A percentile compares a stretch with the other conserved stretches of the same genome.
These are phyloP conservation scores for Micromesistius poutassou DNA, from an alignment of 2,797 vertebrate genomes.

Conservation along the genomic window DNA sequence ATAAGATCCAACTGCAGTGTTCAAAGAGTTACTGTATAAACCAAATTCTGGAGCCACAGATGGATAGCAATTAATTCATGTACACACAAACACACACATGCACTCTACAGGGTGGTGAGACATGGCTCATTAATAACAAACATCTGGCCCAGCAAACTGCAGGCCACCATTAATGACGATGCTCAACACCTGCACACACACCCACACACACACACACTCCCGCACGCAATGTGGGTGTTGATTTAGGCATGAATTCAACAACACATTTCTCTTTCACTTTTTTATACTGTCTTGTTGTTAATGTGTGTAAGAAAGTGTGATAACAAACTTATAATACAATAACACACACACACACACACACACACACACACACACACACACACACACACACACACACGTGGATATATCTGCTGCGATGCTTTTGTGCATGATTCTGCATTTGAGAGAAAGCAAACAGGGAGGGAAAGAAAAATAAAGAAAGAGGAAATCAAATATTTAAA, in stretches of 20 bases:
- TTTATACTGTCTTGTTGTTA: too few relatives aligned
- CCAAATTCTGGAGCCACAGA: conserved; percentile 49
- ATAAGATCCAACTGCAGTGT: background rate
- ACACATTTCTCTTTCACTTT: background rate
- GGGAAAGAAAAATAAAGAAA: background rate
- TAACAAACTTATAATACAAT: too few relatives aligned
- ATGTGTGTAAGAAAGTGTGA: background rate
- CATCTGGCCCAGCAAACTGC: conserved; percentile 50
- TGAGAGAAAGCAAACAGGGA: background rate
- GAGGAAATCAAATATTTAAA: too few relatives aligned
- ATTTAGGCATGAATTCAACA: background rate
- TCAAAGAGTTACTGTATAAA: conserved; percentile 39
- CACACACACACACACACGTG: background rate
- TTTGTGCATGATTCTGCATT: background rate
- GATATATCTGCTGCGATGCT: background rate
- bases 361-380: background rate
- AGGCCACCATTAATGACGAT: conserved; percentile 25
- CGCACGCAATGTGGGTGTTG: background rate
- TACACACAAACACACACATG: conserved; percentile 5
- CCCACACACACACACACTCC: conserved; percentile 1
- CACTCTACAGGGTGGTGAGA: conserved; percentile 32
- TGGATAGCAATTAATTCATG: conserved; percentile 34
- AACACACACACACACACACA: background rate
- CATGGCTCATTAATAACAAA: conserved; percentile 58
- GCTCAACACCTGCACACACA: conserved; percentile 15